phyloP scores from a whole-genome alignment of 2,113 vertebrate species.

The Podilymbus podiceps region DNA sequence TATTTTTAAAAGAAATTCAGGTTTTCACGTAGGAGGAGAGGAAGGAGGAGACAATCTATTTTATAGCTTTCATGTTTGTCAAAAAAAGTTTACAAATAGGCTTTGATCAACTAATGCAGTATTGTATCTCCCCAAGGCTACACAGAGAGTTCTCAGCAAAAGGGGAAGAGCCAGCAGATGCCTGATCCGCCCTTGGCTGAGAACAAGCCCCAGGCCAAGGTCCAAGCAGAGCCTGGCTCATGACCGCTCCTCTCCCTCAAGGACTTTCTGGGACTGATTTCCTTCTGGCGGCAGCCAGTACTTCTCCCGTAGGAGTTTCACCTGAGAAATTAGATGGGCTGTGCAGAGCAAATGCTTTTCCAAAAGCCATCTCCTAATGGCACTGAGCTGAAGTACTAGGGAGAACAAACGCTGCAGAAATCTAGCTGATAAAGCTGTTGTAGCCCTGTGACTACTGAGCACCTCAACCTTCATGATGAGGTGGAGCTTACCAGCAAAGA shows the following conservation, averaged over 20 bases:
- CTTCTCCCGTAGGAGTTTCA: background rate
- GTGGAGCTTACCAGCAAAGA: background rate
- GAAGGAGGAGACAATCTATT: background rate
- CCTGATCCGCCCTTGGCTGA: background rate
- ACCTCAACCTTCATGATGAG: background rate
- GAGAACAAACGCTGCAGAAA: background rate
- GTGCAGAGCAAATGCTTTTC: background rate
- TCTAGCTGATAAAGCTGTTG: background rate
- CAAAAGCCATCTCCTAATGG: background rate
- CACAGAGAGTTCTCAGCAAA: background rate
- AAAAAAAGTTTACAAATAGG: background rate
- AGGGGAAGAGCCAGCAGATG: background rate
- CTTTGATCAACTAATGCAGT: background rate
- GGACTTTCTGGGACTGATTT: background rate
- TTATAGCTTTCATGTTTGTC: background rate
- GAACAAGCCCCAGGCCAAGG: background rate
- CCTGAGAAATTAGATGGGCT: background rate
- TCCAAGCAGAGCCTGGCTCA: conserved; percentile 9
- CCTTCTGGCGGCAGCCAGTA: background rate
- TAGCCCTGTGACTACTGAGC: background rate
- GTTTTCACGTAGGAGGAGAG: background rate
- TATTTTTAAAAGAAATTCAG: background rate
- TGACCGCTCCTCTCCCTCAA: background rate
- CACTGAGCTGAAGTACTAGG: background rate
- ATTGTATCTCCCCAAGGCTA: background rate